These are phyloP conservation scores for Cataglyphis albicans DNA, from an alignment of 2,888 invertebrate species.

Conservation along the genomic window DNA sequence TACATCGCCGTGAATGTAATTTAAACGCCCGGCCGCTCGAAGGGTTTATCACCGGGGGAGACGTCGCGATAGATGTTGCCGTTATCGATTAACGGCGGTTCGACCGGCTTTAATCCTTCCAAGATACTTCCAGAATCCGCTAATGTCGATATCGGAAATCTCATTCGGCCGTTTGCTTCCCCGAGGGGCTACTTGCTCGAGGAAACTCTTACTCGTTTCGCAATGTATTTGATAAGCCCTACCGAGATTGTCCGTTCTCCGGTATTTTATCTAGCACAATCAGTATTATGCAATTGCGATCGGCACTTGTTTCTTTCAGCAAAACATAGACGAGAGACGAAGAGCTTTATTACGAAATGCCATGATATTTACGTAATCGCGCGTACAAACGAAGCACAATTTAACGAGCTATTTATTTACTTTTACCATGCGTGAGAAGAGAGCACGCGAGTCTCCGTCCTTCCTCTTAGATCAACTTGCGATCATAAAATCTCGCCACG, in stretches of 20 bases:
- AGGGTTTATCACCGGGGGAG: conserved; percentile 74
- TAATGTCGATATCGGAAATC: conserved; percentile 55
- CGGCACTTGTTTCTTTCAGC: neutral
- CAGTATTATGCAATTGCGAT: conserved; percentile 17
- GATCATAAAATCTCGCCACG: conserved; percentile 79
- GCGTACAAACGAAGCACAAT: conserved; percentile 3
- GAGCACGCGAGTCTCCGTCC: conserved; percentile 37
- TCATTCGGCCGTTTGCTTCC: conserved; percentile 37
- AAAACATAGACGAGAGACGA: neutral
- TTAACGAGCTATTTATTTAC: conserved; percentile 61
- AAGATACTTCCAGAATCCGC: conserved; percentile 69
- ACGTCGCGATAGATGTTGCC: conserved; percentile 73
- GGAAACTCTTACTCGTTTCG: conserved; percentile 9
- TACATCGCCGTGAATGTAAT: conserved; percentile 67
- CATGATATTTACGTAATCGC: conserved; percentile 29
- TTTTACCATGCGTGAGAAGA: conserved; percentile 34
- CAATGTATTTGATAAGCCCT: conserved; percentile 7
- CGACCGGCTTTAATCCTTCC: conserved; percentile 71
- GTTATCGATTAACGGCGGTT: conserved; percentile 74
- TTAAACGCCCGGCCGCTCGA: conserved; percentile 65
- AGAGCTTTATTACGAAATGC: conserved; percentile 16
- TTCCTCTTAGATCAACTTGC: conserved; percentile 62
- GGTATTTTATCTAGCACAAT: conserved; percentile 33
- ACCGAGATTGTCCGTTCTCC: neutral
- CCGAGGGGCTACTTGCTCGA: conserved; percentile 10